Conservation (phyloP, 2,113 vertebrate species). For the Hypanus sabinus region DNA sequence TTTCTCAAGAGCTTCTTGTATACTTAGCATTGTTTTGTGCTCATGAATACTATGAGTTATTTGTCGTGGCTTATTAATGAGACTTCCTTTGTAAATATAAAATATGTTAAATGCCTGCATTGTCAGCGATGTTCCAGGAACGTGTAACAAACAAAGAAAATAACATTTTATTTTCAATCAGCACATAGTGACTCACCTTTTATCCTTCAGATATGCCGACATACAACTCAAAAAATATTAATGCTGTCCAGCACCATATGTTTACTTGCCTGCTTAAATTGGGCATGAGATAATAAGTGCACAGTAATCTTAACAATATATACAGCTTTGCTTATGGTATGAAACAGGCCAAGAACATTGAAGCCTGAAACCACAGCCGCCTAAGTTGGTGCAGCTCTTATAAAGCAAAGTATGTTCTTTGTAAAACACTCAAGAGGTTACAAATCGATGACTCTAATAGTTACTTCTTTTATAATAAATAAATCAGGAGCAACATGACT, state of each 20-base stretch:
- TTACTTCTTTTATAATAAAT: neutral
- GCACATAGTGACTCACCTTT: neutral
- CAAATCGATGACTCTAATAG: neutral
- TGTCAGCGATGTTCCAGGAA: too few relatives aligned
- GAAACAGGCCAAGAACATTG: neutral
- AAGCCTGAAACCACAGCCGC: neutral
- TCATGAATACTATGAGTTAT: neutral
- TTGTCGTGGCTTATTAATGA: neutral
- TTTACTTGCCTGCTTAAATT: neutral
- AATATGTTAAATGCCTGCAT: too few relatives aligned
- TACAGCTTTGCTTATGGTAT: neutral
- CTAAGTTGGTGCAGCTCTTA: neutral
- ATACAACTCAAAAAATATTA: neutral
- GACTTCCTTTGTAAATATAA: neutral
- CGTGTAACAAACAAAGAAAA: too few relatives aligned
- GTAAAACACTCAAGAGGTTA: neutral
- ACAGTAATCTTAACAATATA: neutral
- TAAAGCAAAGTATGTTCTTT: neutral
- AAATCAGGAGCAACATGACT: neutral
- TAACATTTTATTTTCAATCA: neutral
- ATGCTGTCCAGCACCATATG: too few relatives aligned
- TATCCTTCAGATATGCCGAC: neutral
- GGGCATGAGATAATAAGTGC: neutral
- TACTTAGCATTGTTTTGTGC: neutral
- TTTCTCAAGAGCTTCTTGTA: too few relatives aligned